phyloP scores from a whole-genome alignment of 2,797 vertebrate species.

The Choloepus didactylus region DNA sequence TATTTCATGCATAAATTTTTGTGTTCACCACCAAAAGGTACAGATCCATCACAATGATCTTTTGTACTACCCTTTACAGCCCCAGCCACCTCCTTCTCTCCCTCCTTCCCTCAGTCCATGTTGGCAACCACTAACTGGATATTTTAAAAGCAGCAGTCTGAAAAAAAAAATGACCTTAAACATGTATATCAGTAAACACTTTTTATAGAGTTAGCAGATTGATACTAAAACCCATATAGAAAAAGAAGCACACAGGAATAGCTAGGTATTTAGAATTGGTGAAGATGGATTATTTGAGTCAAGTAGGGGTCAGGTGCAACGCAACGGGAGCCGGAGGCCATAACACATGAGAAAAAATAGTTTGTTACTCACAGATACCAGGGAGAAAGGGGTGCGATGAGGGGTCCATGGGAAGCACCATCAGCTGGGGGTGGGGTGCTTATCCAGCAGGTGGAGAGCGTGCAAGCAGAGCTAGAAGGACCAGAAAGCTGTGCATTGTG shows the following conservation, averaged over 20 bases:
- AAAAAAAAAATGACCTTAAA: background rate
- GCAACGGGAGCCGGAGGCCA: no score
- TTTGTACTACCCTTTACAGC: background rate
- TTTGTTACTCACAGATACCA: no score
- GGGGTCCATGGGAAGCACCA: no score
- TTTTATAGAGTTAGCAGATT: background rate
- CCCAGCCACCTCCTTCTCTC: background rate
- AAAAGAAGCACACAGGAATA: background rate
- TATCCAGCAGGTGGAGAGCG: no score
- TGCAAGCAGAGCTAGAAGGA: no score
- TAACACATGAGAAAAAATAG: no score
- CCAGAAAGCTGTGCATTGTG: no score
- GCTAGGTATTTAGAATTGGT: no score
- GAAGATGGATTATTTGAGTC: no score
- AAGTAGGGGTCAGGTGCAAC: no score
- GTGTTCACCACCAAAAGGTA: background rate
- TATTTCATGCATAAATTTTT: background rate
- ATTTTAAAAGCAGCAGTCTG: background rate
- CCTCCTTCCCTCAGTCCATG: background rate
- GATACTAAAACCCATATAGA: background rate
- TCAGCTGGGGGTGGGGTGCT: no score
- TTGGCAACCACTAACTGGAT: background rate
- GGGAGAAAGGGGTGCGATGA: no score
- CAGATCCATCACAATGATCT: background rate
- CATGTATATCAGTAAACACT: background rate